These are phyloP conservation scores for Drosophila conformis DNA, from an alignment of 2,888 invertebrate genomes.

Conservation along the genomic window DNA sequence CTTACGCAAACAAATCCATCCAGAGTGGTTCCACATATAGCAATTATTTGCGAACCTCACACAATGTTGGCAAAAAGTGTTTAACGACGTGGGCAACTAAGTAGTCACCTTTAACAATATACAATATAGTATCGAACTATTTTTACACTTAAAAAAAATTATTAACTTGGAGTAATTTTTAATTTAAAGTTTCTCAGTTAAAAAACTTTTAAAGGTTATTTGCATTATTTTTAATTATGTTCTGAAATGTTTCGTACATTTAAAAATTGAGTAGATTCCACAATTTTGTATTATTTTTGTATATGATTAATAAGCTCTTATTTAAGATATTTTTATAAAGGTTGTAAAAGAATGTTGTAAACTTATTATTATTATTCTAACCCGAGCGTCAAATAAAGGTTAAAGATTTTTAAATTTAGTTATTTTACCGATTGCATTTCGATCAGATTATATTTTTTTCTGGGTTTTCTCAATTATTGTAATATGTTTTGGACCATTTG, in stretches of 20 bases:
- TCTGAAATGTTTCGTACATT: not conserved
- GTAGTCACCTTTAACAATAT: slow-evolving; percentile 1
- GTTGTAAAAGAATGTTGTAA: not conserved
- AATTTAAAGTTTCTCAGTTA: not conserved
- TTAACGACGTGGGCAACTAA: not conserved
- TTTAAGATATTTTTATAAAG: not conserved
- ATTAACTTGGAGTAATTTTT: not conserved
- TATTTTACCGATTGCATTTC: not conserved
- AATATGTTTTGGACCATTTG: not conserved
- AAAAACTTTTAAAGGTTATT: not conserved
- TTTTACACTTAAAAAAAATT: not conserved
- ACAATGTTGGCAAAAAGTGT: slow-evolving; percentile 42
- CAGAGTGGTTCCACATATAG: not conserved
- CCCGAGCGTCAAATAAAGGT: no score
- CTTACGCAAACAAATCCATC: slow-evolving; percentile 38
- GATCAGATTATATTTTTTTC: not conserved
- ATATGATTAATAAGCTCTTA: not conserved
- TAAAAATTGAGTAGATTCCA: not conserved
- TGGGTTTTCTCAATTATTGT: not conserved
- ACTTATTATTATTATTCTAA: not conserved
- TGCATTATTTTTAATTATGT: not conserved
- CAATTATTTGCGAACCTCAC: slow-evolving; percentile 27
- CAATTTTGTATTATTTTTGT: not conserved
- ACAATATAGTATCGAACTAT: not conserved
- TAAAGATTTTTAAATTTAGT: not conserved